Percentiles rank a stretch among this genome's conserved stretches.
phyloP scores from a whole-genome alignment of 2,797 vertebrate species.

The Molossus alvarezi region DNA sequence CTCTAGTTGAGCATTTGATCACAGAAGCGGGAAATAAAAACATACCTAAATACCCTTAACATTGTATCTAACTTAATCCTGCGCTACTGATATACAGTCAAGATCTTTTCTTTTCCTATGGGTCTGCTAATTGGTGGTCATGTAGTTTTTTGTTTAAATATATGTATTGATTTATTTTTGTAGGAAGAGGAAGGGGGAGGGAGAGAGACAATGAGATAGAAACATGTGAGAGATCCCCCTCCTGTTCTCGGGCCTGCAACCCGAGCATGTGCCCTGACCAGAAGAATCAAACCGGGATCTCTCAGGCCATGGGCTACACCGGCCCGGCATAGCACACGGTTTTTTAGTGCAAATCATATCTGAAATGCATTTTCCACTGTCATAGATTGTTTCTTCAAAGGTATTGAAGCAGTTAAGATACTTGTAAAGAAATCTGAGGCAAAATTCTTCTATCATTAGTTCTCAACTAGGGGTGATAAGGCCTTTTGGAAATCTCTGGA shows the following conservation, averaged over 20 bases:
- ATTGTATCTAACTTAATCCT: conserved; percentile 47
- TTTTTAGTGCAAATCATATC: neutral
- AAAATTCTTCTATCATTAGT: conserved; percentile 19
- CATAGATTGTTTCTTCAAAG: conserved; percentile 40
- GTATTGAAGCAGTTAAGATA: neutral
- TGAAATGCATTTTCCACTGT: neutral
- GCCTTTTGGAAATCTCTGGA: neutral
- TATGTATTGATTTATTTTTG: no score
- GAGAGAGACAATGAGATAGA: no score
- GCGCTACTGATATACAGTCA: neutral
- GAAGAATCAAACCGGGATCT: no score
- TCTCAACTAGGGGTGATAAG: neutral
- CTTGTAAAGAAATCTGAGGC: neutral
- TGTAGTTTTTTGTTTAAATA: no score
- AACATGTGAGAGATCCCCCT: no score
- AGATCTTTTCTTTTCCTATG: neutral
- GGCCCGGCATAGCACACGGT: no score
- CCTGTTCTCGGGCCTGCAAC: no score
- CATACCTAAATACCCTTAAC: neutral
- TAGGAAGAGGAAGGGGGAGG: no score
- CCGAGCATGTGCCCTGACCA: no score
- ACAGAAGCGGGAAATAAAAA: conserved; percentile 38
- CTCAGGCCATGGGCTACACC: no score
- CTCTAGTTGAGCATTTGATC: neutral
- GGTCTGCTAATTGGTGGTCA: neutral